phyloP scores from a whole-genome alignment of 2,113 vertebrate genomes.

The Seriola rivoliana region DNA sequence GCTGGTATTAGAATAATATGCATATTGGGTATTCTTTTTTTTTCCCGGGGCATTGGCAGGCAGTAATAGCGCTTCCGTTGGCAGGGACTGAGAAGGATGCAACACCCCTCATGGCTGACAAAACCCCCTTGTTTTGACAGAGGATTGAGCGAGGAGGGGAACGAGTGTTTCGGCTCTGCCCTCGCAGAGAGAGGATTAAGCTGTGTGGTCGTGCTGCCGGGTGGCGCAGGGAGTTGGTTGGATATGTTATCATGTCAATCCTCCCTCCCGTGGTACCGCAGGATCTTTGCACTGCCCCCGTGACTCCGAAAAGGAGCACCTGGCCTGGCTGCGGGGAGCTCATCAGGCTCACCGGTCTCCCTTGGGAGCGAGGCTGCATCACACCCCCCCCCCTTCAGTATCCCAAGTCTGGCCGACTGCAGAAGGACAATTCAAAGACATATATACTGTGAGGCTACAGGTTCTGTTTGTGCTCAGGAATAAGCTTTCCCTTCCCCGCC shows the following conservation, averaged over 20 bases:
- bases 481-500: not conserved
- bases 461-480: constrained; percentile 35
- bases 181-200: constrained; percentile 67
- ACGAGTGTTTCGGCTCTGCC: constrained; percentile 66
- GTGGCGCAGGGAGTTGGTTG: constrained; percentile 48
- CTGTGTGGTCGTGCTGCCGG: constrained; percentile 70
- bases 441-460: constrained; percentile 24
- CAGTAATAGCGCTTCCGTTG: constrained; percentile 82
- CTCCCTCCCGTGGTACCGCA: constrained; percentile 57
- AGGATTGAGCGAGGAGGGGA: constrained; percentile 59
- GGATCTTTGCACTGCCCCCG: constrained; percentile 43
- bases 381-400: constrained; percentile 22
- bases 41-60: constrained; percentile 81
- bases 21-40: constrained; percentile 84
- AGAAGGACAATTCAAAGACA: constrained; percentile 65
- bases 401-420: constrained; percentile 36
- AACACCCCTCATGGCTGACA: constrained; percentile 76
- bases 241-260: constrained; percentile 71
- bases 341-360: constrained; percentile 57
- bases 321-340: constrained; percentile 63
- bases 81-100: constrained; percentile 80
- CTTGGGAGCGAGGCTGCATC: constrained; percentile 26
- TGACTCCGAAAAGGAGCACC: constrained; percentile 58
- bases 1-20: constrained; percentile 90
- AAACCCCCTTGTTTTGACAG: constrained; percentile 79